These are phyloP conservation scores for Coptodon bakossiorum DNA, from an alignment of 2,113 vertebrate genomes.

Conservation along the genomic window DNA sequence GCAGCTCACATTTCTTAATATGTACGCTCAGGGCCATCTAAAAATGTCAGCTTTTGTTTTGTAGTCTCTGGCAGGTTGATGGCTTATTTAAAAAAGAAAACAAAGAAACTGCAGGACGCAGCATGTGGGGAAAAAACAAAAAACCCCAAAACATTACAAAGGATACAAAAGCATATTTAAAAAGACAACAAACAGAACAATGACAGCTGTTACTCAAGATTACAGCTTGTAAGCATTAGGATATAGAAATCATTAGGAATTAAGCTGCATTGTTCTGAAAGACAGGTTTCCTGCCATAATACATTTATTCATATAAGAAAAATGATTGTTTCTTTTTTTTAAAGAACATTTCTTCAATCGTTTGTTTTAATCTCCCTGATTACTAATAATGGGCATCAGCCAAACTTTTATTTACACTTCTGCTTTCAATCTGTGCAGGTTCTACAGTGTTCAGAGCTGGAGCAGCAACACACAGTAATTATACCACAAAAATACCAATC, in stretches of 20 bases:
- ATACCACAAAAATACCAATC: not conserved
- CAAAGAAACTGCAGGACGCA: not conserved
- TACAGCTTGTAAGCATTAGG: not conserved
- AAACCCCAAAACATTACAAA: accelerated
- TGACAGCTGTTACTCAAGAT: not conserved
- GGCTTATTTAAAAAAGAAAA: not conserved
- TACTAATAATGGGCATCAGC: not conserved
- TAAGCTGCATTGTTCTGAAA: not conserved
- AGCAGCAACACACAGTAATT: not conserved
- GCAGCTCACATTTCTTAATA: not conserved
- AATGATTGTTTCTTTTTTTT: not conserved
- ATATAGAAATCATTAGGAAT: not conserved
- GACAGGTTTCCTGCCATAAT: not conserved
- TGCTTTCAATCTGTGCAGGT: not conserved
- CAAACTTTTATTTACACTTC: not conserved
- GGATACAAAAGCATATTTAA: not conserved
- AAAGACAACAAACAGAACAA: not conserved
- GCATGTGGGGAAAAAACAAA: not conserved
- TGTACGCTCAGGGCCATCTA: not conserved
- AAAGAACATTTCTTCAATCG: not conserved
- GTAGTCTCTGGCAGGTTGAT: not conserved
- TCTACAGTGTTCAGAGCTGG: not conserved
- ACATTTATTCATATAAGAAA: not conserved
- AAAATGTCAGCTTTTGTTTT: not conserved
- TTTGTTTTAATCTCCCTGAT: not conserved